phyloP scores from a whole-genome alignment of 2,113 vertebrate genomes.

The Scartelaos histophorus region DNA sequence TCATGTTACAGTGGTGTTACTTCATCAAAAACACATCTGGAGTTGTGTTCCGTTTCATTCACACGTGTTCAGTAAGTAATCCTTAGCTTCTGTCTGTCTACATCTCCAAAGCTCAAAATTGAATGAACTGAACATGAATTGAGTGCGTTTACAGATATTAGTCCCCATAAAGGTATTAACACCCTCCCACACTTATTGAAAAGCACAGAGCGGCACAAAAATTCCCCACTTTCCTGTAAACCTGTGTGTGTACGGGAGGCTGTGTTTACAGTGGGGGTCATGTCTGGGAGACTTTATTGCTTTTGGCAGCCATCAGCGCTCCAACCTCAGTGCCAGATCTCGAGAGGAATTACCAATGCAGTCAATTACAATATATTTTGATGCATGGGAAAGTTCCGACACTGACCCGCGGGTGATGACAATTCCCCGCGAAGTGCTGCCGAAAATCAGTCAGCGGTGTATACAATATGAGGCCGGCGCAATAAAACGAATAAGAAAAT shows the following conservation, averaged over 20 bases:
- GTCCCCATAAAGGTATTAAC: too few species aligned
- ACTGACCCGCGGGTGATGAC: constrained; percentile 71
- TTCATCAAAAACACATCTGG: too few species aligned
- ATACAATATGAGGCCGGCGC: constrained; percentile 36
- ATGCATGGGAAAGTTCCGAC: constrained; percentile 75
- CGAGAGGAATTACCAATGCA: constrained; percentile 76
- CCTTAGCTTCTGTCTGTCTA: too few species aligned
- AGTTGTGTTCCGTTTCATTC: too few species aligned
- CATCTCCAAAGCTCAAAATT: too few species aligned
- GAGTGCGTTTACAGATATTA: too few species aligned
- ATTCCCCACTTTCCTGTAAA: constrained; percentile 23
- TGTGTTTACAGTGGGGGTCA: constrained; percentile 69
- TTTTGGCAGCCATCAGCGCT: constrained; percentile 71
- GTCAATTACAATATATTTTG: constrained; percentile 76
- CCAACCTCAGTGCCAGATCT: constrained; percentile 63
- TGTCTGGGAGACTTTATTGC: constrained; percentile 72
- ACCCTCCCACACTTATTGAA: background rate
- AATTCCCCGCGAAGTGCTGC: constrained; percentile 64
- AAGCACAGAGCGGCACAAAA: constrained; percentile 20
- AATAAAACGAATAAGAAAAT: constrained; percentile 44
- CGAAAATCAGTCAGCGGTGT: constrained; percentile 59
- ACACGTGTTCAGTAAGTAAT: too few species aligned
- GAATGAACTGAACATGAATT: too few species aligned
- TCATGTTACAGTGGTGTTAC: too few species aligned
- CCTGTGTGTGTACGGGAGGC: constrained; percentile 28